Evolutionary conservation across 2,113 vertebrate genomes (phyloP), one percentile per base, ranked within the genome.

Genomic region (Rutilus rutilus): DNA sequence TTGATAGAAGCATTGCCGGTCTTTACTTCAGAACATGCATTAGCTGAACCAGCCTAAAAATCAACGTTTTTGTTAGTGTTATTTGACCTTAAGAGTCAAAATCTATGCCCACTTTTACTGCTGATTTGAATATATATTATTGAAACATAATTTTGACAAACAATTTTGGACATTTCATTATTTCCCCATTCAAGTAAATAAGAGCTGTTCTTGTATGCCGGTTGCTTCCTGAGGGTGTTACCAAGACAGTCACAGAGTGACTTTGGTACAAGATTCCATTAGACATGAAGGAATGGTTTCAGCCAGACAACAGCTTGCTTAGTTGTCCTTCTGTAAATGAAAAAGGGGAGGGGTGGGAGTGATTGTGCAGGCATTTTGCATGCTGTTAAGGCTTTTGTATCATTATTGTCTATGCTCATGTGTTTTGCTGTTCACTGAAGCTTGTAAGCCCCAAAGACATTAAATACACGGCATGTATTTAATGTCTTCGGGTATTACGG

Each of bases 391-490:
- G 67, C 67, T 86, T 67, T 86, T 59, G 77, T 86, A 60, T 81
- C 62, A 67, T 82, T 82, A 62, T 76, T 71, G 74, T 78, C 33
- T 67, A 50, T 4, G 45, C 54, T 78, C 54, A 54, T 77, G 65
- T 83, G 75, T 57, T 82, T 59, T 64, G 57, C 79, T 83, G 62
- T 85, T 82, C 69, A 47, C 7, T 64, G 78, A 69, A 54, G 65
- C 45, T 75, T 54, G 47, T 88, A 57, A 88, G 71, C 69, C 85
- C 52, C 7, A 42, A 83, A 82, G 57, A 82, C 59, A 81, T 83
- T 73, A 33, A 85, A 82, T 50, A 83, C 76, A 75, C 30, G 19
- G n/a, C 64, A 30, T 65, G 86, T 75, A 82, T 88, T 83, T 89
- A 57, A 62, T 36, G 74, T 85, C 36, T 87, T 78, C 5, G 71